phyloP scores from a whole-genome alignment of 2,113 vertebrate genomes.

The Stigmatopora argus region DNA sequence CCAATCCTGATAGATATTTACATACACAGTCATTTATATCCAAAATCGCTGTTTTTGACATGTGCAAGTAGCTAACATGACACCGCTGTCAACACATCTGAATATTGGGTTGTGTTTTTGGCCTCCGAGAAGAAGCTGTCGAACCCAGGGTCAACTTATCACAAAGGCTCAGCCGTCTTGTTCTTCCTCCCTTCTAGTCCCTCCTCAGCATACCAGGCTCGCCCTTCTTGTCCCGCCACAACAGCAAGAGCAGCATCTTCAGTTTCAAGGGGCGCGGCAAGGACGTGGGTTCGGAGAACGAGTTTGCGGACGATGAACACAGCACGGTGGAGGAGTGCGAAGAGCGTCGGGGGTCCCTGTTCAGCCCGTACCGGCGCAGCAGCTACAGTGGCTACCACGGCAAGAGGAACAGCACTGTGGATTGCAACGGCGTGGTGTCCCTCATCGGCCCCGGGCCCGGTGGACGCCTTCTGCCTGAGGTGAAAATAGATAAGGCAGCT shows the following conservation, averaged over 20 bases:
- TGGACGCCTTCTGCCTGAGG: conserved; percentile 97
- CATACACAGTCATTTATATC: background rate
- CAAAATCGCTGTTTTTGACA: background rate
- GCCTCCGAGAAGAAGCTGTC: no score
- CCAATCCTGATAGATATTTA: background rate
- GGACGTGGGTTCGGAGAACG: conserved; percentile 88
- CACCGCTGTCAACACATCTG: background rate
- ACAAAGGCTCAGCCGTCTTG: background rate
- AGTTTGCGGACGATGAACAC: conserved; percentile 95
- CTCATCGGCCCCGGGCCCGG: conserved; percentile 87
- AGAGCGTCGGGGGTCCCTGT: conserved; percentile 89
- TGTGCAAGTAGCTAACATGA: background rate
- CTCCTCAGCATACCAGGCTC: conserved; percentile 95
- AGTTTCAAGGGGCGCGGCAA: conserved; percentile 87
- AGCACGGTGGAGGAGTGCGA: conserved; percentile 96
- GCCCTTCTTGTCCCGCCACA: conserved; percentile 94
- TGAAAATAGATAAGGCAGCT: conserved; percentile 92
- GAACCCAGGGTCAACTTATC: background rate
- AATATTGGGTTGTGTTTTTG: background rate
- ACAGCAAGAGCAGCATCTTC: conserved; percentile 98
- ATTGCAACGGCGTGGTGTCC: conserved; percentile 97
- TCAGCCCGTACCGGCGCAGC: conserved; percentile 87
- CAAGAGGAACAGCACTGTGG: conserved; percentile 96
- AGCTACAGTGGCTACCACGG: conserved; percentile 94
- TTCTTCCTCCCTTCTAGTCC: conserved; percentile 69